A percentile compares a stretch with the other conserved stretches of the same genome.
phyloP scores from a whole-genome alignment of 2,888 invertebrate species.

The Eristalis pertinax region DNA sequence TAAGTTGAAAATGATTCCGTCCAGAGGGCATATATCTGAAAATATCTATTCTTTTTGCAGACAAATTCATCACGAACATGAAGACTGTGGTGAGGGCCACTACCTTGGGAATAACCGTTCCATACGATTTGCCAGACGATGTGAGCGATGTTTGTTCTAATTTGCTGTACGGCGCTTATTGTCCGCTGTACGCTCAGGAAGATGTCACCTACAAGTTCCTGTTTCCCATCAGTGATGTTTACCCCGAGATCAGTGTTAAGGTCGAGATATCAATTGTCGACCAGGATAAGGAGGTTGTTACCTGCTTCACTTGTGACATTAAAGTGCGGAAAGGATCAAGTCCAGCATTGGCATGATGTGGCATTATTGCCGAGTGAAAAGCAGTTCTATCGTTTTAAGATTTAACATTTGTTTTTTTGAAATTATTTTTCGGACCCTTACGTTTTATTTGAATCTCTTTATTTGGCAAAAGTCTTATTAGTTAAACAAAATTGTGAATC shows the following conservation, averaged over 20 bases:
- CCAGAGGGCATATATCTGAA: no score
- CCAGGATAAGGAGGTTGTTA: constrained; percentile 72
- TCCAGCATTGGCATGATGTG: neutral
- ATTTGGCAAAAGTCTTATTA: constrained; percentile 7
- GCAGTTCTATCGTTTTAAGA: neutral
- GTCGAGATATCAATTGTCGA: constrained; percentile 77
- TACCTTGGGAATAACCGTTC: constrained; percentile 76
- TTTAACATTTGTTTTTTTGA: constrained; percentile 74
- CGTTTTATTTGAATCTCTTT: constrained; percentile 18
- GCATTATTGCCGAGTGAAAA: neutral
- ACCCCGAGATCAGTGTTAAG: constrained; percentile 78
- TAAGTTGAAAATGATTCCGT: constrained; percentile 71
- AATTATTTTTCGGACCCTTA: neutral
- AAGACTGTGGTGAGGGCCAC: constrained; percentile 76
- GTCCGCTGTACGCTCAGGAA: constrained; percentile 78
- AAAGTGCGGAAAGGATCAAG: constrained; percentile 76
- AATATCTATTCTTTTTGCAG: neutral
- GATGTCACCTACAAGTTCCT: constrained; percentile 78
- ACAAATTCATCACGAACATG: constrained; percentile 73
- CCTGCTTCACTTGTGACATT: constrained; percentile 77
- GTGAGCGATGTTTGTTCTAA: constrained; percentile 77
- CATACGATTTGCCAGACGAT: constrained; percentile 77
- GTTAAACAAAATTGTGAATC: neutral
- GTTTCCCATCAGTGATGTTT: constrained; percentile 76
- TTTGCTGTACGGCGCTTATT: constrained; percentile 76